A percentile compares a stretch with the other conserved stretches of the same genome.
Conservation (phyloP, 2,113 vertebrate species). For the Tylochromis polylepis region DNA sequence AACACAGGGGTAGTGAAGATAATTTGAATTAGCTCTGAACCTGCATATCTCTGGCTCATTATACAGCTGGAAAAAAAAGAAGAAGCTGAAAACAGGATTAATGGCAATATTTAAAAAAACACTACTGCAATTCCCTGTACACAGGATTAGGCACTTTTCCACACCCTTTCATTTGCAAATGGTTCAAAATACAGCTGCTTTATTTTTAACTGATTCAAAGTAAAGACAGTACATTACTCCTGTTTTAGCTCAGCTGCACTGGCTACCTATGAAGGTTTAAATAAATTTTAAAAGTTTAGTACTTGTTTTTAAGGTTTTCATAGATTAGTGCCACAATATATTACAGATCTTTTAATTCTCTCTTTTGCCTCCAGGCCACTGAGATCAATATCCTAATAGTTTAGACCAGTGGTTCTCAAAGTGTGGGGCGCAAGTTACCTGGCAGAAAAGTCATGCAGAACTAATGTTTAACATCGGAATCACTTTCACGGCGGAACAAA, state of each 20-base stretch:
- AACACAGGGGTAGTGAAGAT: neutral
- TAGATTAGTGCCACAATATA: neutral
- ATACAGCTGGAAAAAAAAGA: neutral
- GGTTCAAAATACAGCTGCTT: neutral
- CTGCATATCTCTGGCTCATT: neutral
- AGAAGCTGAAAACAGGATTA: neutral
- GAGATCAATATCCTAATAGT: neutral
- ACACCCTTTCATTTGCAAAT: neutral
- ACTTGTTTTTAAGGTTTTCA: neutral
- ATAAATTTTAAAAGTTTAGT: neutral
- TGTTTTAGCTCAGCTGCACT: neutral
- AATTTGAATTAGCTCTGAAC: neutral
- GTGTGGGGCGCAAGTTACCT: no score
- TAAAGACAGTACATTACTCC: neutral
- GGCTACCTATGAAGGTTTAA: neutral
- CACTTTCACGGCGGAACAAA: no score
- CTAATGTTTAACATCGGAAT: no score
- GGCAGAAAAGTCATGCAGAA: no score
- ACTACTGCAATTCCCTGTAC: neutral
- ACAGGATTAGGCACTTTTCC: neutral
- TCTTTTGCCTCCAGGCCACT: neutral
- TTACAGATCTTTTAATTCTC: neutral
- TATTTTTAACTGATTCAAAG: neutral
- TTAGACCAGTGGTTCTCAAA: no score
- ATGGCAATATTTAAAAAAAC: neutral